Evolutionary conservation across 2,888 invertebrate genomes (phyloP).

Genomic region (Acrobasis repandana): DNA sequence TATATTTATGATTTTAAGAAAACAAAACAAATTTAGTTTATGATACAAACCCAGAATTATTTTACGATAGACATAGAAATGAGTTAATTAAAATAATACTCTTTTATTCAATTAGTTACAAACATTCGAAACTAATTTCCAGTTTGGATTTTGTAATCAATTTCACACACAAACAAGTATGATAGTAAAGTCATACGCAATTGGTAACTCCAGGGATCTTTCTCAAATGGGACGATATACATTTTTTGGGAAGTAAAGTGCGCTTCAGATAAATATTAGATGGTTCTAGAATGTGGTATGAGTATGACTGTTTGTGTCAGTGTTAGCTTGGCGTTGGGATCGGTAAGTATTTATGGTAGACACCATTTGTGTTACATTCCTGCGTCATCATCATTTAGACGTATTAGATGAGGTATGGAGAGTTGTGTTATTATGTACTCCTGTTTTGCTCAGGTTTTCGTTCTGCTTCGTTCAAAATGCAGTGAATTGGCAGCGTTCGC

Average conservation of each 20-base stretch:
- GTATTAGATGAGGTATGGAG: slow-evolving; percentile 37
- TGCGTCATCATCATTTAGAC: slow-evolving; percentile 39
- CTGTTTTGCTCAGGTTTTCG: no score
- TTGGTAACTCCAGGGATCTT: slow-evolving; percentile 16
- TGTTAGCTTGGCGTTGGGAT: slow-evolving; percentile 43
- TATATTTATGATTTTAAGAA: no score
- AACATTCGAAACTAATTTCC: background rate
- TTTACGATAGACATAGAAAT: no score
- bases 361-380: slow-evolving; percentile 34
- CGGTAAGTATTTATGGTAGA: slow-evolving; percentile 53
- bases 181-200: slow-evolving; percentile 17
- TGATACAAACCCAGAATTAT: no score
- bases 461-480: no score
- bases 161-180: slow-evolving; percentile 13
- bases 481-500: no score
- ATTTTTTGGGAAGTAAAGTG: slow-evolving; percentile 53
- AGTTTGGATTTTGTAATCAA: slow-evolving; percentile 7
- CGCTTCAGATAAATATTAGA: slow-evolving; percentile 54
- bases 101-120: background rate
- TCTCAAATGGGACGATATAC: slow-evolving; percentile 39
- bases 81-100: no score
- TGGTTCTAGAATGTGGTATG: slow-evolving; percentile 59
- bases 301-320: slow-evolving; percentile 54
- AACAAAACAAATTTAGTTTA: no score
- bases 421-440: slow-evolving; percentile 46